Conservation (phyloP, 2,888 invertebrate genomes). For the Calameuta idolon region DNA sequence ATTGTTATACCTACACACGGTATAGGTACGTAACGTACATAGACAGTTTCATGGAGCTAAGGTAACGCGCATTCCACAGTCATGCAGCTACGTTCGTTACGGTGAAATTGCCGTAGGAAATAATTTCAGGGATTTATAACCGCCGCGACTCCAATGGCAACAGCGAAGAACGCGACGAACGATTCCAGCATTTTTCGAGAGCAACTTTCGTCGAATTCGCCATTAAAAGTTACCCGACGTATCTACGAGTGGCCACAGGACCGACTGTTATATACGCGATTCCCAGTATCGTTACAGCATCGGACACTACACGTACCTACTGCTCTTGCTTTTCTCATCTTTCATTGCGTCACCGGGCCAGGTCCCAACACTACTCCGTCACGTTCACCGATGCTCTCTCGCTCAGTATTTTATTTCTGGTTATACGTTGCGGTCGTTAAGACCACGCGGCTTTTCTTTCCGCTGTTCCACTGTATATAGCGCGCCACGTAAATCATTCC, state of each 20-base stretch:
- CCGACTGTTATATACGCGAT: not conserved
- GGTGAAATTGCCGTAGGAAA: not conserved
- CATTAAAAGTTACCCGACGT: not conserved
- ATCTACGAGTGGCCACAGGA: not conserved
- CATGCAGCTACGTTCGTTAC: not conserved
- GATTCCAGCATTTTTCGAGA: not conserved
- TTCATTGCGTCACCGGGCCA: not conserved
- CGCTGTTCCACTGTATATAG: not conserved
- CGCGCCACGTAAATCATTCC: not conserved
- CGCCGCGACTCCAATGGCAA: not conserved
- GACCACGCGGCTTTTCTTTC: not conserved
- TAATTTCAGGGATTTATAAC: not conserved
- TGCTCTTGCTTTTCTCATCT: not conserved
- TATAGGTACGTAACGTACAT: not conserved
- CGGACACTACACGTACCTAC: not conserved
- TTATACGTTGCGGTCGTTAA: not conserved
- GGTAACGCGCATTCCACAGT: not conserved
- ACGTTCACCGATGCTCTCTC: not conserved
- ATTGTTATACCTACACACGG: not conserved
- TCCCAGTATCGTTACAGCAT: not conserved
- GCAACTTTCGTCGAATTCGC: not conserved
- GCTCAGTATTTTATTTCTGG: not conserved
- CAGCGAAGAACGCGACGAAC: not conserved
- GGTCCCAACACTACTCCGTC: not conserved
- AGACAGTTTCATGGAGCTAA: not conserved